Base-by-base conservation (phyloP, 2,888 invertebrate genomes). In the Drosophila heteroneura region DNA sequence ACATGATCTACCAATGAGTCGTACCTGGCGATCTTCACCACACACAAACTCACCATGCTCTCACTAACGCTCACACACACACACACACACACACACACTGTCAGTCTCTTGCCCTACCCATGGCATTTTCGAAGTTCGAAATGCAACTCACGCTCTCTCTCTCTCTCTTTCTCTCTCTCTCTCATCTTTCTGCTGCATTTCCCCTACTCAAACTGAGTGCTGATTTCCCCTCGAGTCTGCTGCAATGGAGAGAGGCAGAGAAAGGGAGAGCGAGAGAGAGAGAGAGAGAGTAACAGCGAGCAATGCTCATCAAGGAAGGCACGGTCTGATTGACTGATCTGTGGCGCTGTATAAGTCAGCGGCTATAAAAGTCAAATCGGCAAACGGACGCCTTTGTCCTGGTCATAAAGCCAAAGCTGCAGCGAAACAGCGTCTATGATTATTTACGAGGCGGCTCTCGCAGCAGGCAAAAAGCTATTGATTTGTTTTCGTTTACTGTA, bases 91-190 rank as follows among this genome's bases (percentile, higher is more conserved):
- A 2, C 70, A 53, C 32, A 30, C 60, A 39, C 61, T 35, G 14
- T 49, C 60, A 28, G 37, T 39, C 39, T 52, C 41, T n/a, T 26
- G 35, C 41, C 28, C 19, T 64, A 62, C 70, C 60, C 54, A 56
- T 81, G 63, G 70, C 69, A 19, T 66, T 71, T 90, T 90, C 89
- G 89, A 90, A 85, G n/a, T 85, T 88, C 89, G 85, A 86, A 90
- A 59, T 68, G 80, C 71, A 83, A 4, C 61, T 61, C 59, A 32
- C 28, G 56, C 32, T 33, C 63, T 59, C 56, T 22, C 10, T 30
- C 44, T 6, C 10, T 6, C 49, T 26, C 47, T 39, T 64, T 33
- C 37, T n/a, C 14, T 30, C 44, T 6, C 59, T 37, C 41, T 30
- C 35, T 33, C 22, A 33, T 39, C 52, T 47, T 54, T 26, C 7